These are phyloP conservation scores for Pocillopora grandis DNA, from an alignment of 92 coral and sea anemone genomes.

Conservation along the genomic window DNA sequence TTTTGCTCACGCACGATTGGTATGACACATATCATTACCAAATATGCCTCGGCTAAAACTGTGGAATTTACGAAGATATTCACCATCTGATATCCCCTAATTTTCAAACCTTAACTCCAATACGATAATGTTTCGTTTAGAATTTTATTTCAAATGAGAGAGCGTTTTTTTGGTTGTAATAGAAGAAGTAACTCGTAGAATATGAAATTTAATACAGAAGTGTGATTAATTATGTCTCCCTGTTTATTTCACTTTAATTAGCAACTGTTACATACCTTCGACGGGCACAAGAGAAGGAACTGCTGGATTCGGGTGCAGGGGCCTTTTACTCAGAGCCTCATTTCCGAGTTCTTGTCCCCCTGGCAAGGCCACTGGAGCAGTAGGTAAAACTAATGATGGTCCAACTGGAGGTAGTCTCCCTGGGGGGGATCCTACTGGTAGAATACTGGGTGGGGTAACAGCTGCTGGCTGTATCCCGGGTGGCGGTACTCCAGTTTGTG, in stretches of 20 bases:
- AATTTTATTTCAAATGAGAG: too few relatives aligned
- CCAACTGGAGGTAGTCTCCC: slow-evolving; percentile 21
- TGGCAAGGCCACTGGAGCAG: not conserved
- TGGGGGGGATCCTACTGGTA: not conserved
- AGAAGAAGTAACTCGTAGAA: not conserved
- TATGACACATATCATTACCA: too few relatives aligned
- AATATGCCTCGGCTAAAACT: too few relatives aligned
- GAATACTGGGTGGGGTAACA: not conserved
- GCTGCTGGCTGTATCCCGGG: slow-evolving; percentile 30
- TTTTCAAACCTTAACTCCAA: too few relatives aligned
- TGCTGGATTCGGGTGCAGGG: not conserved
- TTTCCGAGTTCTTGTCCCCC: not conserved
- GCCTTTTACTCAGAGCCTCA: not conserved
- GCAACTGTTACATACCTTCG: not conserved
- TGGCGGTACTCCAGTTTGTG: slow-evolving; percentile 9
- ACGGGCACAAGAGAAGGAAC: not conserved
- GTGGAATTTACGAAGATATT: too few relatives aligned
- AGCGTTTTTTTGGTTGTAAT: too few relatives aligned
- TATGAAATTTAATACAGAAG: not conserved
- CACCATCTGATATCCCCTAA: too few relatives aligned
- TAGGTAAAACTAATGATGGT: not conserved
- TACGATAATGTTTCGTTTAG: too few relatives aligned
- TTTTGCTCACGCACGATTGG: too few relatives aligned
- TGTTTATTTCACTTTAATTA: too few relatives aligned
- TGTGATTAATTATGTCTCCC: not conserved